Percentiles rank a stretch among this genome's conserved stretches.
Evolutionary conservation across 2,797 vertebrate species (phyloP).

Genomic region (Ctenopoma multispine): DNA sequence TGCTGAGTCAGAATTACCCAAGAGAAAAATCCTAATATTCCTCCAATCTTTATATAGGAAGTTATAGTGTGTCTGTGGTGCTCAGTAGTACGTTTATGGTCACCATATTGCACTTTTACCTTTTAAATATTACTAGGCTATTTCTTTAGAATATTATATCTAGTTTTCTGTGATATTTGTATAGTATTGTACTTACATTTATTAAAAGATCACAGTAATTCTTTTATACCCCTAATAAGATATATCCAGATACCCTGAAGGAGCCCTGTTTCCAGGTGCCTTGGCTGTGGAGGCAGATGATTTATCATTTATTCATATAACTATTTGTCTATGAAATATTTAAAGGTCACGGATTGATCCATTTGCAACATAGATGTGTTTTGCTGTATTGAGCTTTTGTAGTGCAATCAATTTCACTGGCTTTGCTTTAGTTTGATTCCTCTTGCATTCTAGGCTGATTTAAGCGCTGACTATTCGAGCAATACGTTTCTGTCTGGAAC

Average conservation of each 20-base stretch:
- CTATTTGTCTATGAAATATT: slow-evolving; percentile 69
- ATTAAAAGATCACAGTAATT: slow-evolving; percentile 30
- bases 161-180: slow-evolving; percentile 64
- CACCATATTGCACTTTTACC: slow-evolving; percentile 58
- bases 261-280: slow-evolving; percentile 66
- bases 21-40: slow-evolving; percentile 13
- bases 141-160: slow-evolving; percentile 44
- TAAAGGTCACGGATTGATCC: slow-evolving; percentile 49
- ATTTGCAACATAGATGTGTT: slow-evolving; percentile 42
- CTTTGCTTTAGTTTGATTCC: slow-evolving; percentile 42
- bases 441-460: slow-evolving; percentile 32
- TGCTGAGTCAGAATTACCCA: slow-evolving; percentile 7
- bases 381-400: slow-evolving; percentile 38
- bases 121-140: slow-evolving; percentile 40
- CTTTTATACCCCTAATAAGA: slow-evolving; percentile 39
- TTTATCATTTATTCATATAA: slow-evolving; percentile 63
- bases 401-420: slow-evolving; percentile 30
- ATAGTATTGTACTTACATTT: slow-evolving; percentile 47
- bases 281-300: slow-evolving; percentile 37
- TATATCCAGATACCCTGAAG: slow-evolving; percentile 50
- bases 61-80: slow-evolving; percentile 56
- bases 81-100: slow-evolving; percentile 56
- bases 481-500: slow-evolving; percentile 63
- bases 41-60: slow-evolving; percentile 40
- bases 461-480: slow-evolving; percentile 54